These are phyloP conservation scores for Pseudomugil tenellus DNA, from an alignment of 2,797 vertebrate genomes.

Conservation along the genomic window DNA sequence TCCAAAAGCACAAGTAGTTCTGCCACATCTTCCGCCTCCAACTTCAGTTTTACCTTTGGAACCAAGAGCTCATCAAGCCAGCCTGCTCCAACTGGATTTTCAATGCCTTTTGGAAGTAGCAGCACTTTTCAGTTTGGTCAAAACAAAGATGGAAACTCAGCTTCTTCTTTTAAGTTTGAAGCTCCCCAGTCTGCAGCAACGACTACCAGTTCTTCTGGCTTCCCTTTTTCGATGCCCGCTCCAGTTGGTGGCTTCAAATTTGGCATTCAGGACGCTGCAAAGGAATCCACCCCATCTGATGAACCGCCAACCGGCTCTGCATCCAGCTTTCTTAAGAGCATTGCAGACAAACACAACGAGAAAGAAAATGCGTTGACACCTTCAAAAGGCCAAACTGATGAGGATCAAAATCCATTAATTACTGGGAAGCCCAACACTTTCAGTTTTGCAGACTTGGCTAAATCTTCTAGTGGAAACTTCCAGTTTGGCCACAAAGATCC, in stretches of 20 bases:
- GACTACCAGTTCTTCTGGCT: constrained; percentile 79
- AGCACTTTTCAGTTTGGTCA: constrained; percentile 89
- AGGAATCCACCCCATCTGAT: constrained; percentile 59
- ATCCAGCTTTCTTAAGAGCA: constrained; percentile 79
- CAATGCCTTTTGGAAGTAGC: constrained; percentile 75
- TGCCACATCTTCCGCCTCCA: constrained; percentile 69
- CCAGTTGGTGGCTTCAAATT: constrained; percentile 88
- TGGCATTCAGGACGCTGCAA: constrained; percentile 85
- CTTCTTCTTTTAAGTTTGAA: constrained; percentile 86
- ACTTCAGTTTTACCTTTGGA: constrained; percentile 75
- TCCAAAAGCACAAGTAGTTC: constrained; percentile 60
- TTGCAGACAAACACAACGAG: constrained; percentile 84
- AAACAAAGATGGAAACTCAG: constrained; percentile 75
- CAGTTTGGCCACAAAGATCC: constrained; percentile 89
- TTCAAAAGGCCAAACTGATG: constrained; percentile 12
- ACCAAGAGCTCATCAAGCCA: constrained; percentile 68
- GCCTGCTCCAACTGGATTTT: constrained; percentile 84
- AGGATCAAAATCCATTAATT: constrained; percentile 81
- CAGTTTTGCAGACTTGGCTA: constrained; percentile 93
- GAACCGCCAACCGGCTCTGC: constrained; percentile 65
- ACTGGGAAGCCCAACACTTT: constrained; percentile 80
- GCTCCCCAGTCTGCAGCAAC: constrained; percentile 73
- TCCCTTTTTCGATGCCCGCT: constrained; percentile 86
- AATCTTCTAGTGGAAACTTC: constrained; percentile 83
- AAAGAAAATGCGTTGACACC: constrained; percentile 69